These are phyloP conservation scores for Andrena trimmerana DNA, from an alignment of 2,888 invertebrate species.

Conservation along the genomic window DNA sequence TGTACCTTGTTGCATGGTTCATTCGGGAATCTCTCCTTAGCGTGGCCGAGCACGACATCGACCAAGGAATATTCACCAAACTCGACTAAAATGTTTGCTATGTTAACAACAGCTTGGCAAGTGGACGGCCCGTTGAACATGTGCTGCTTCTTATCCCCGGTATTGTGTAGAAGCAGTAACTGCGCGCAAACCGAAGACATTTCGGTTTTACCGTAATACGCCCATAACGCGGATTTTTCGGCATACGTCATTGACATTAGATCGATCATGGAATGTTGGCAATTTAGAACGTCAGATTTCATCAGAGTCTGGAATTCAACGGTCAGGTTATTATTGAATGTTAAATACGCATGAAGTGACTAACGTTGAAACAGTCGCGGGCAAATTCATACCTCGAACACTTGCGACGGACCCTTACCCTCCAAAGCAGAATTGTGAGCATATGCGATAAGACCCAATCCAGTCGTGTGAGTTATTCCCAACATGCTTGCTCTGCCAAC, in stretches of 20 bases:
- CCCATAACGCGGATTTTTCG: constrained; percentile 94
- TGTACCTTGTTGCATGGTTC: constrained; percentile 86
- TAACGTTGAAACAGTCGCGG: background rate
- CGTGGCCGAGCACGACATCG: constrained; percentile 87
- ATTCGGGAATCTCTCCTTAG: constrained; percentile 88
- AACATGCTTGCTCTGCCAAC: constrained; percentile 90
- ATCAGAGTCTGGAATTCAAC: constrained; percentile 89
- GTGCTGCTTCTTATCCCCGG: constrained; percentile 87
- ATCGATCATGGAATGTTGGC: constrained; percentile 93
- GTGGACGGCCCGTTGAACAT: constrained; percentile 89
- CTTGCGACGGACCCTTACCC: constrained; percentile 88
- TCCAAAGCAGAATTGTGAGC: constrained; percentile 92
- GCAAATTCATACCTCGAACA: constrained; percentile 87
- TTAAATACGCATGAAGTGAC: background rate
- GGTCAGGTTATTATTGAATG: background rate
- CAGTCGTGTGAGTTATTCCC: constrained; percentile 90
- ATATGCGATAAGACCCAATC: constrained; percentile 91
- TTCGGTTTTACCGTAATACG: constrained; percentile 94
- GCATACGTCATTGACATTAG: constrained; percentile 92
- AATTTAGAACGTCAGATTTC: constrained; percentile 94
- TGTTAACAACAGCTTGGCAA: constrained; percentile 90
- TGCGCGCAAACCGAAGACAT: constrained; percentile 94
- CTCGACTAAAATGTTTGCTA: constrained; percentile 87
- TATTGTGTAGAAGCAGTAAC: constrained; percentile 91
- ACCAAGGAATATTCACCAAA: constrained; percentile 87